These are phyloP conservation scores for Operophtera brumata DNA, from an alignment of 2,888 invertebrate species.

Conservation along the genomic window DNA sequence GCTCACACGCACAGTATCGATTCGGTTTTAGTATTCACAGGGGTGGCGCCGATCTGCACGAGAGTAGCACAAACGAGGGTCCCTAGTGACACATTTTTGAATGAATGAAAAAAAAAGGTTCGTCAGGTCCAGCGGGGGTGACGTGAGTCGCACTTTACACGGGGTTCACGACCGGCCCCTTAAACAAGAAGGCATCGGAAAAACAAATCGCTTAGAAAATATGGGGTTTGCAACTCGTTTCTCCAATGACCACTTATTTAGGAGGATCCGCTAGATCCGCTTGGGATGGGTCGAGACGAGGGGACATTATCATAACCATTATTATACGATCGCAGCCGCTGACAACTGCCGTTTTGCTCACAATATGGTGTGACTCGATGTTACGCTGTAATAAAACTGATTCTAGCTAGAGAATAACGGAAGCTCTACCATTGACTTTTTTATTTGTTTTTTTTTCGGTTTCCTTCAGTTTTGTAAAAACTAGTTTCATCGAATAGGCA, in stretches of 20 bases:
- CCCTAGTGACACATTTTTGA: conserved; percentile 63
- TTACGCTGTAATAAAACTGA: conserved; percentile 42
- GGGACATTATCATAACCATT: conserved; percentile 57
- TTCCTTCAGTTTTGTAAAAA: no score
- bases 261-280: conserved; percentile 10
- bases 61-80: conserved; percentile 46
- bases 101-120: conserved; percentile 51
- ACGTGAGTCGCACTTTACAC: conserved; percentile 14
- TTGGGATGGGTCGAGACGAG: conserved; percentile 33
- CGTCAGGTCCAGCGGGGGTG: conserved; percentile 42
- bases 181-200: conserved; percentile 7
- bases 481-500: no score
- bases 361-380: conserved; percentile 47
- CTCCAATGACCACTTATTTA: conserved; percentile 9
- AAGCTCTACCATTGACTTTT: conserved; percentile 9
- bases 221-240: conserved; percentile 1
- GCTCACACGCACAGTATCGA: conserved; percentile 29
- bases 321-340: conserved; percentile 49
- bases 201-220: conserved; percentile 2
- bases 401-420: conserved; percentile 32
- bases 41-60: conserved; percentile 43
- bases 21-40: conserved; percentile 34
- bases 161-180: conserved; percentile 18
- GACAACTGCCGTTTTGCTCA: conserved; percentile 44
- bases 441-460: no score